These are phyloP conservation scores for Pachyseris speciosa DNA, from an alignment of 64 coral and sea anemone species.

Conservation along the genomic window DNA sequence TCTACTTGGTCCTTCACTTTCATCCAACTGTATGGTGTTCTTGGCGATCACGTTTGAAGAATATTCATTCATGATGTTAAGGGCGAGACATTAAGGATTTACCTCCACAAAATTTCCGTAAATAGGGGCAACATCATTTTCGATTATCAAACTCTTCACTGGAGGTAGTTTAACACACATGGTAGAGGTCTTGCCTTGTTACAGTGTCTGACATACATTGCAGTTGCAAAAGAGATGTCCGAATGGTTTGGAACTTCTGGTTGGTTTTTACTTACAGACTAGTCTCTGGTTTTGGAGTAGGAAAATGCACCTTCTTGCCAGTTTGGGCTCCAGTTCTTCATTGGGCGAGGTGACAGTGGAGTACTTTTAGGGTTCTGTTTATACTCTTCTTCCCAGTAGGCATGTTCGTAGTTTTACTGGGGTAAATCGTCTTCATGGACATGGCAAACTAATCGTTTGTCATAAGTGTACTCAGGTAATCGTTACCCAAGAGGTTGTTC, in stretches of 20 bases:
- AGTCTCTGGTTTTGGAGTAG: not conserved
- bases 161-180: not conserved
- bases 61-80: not conserved
- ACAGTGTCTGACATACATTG: slow-evolving; percentile 4
- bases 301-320: not conserved
- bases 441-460: slow-evolving; percentile 3
- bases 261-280: not conserved
- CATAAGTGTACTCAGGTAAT: not conserved
- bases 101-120: not conserved
- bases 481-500: slow-evolving; percentile 12
- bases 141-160: not conserved
- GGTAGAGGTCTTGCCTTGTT: slow-evolving; percentile 8
- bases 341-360: not conserved
- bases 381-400: not conserved
- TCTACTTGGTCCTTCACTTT: slow-evolving; percentile 1
- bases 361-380: not conserved
- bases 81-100: not conserved
- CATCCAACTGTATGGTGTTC: not conserved
- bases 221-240: not conserved
- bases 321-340: not conserved
- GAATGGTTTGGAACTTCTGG: not conserved
- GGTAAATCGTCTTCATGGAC: slow-evolving; percentile 37
- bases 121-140: not conserved
- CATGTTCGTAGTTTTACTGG: not conserved
- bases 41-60: not conserved